phyloP scores from a whole-genome alignment of 2,797 vertebrate species.

The Lacerta viridis region DNA sequence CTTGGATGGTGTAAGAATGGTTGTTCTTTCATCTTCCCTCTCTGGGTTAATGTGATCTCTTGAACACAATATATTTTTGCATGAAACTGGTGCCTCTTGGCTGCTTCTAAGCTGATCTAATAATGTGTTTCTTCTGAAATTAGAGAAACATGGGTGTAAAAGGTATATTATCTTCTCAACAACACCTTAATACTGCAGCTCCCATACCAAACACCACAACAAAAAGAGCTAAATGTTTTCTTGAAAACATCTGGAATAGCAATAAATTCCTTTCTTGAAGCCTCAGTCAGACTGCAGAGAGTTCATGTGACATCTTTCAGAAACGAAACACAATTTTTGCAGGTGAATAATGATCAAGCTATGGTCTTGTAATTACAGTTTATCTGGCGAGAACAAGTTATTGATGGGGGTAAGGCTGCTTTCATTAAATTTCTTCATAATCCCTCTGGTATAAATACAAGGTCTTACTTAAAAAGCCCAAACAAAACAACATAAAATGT shows the following conservation, averaged over 20 bases:
- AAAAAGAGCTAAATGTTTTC: rapidly evolving
- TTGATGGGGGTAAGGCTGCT: not conserved
- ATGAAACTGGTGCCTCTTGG: not conserved
- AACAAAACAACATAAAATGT: not conserved
- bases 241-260: constrained; percentile 1
- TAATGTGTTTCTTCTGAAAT: not conserved
- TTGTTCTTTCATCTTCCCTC: not conserved
- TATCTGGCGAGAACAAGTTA: rapidly evolving
- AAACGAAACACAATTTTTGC: rapidly evolving
- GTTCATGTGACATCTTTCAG: rapidly evolving
- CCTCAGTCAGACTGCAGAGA: rapidly evolving
- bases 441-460: not conserved
- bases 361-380: not conserved
- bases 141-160: not conserved
- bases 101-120: not conserved
- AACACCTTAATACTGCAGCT: not conserved
- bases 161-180: not conserved
- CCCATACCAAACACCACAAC: rapidly evolving
- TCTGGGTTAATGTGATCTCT: not conserved
- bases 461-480: not conserved
- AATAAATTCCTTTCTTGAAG: not conserved
- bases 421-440: not conserved
- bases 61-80: not conserved
- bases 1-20: not conserved
- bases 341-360: rapidly evolving